Conservation (phyloP, 2,113 vertebrate genomes). For the Pluvianellus socialis region DNA sequence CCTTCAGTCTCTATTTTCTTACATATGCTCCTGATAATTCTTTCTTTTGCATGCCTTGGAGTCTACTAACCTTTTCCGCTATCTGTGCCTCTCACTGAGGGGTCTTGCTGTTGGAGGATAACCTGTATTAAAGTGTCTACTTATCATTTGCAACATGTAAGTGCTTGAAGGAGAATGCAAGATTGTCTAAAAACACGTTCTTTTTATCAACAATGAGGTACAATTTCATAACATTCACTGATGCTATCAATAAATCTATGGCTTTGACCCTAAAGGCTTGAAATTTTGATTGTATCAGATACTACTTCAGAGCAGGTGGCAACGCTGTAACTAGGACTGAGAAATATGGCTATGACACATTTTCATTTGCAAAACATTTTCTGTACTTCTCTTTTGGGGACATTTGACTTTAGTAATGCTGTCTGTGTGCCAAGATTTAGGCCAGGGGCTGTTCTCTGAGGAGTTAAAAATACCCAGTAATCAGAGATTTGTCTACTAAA, state of each 20-base stretch:
- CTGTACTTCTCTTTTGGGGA: slow-evolving; percentile 7
- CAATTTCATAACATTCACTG: not conserved
- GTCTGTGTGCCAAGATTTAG: slow-evolving; percentile 45
- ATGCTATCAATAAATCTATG: not conserved
- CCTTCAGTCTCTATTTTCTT: not conserved
- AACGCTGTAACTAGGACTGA: not conserved
- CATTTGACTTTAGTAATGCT: slow-evolving; percentile 4
- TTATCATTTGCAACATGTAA: not conserved
- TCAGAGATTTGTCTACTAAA: slow-evolving; percentile 59
- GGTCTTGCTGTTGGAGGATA: not conserved
- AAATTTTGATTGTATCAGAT: not conserved
- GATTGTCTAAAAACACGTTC: not conserved
- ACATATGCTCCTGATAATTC: not conserved
- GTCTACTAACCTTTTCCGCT: not conserved
- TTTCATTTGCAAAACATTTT: slow-evolving; percentile 50
- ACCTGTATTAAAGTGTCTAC: not conserved
- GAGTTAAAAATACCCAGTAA: slow-evolving; percentile 39
- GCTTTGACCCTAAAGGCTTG: not conserved
- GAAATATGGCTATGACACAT: slow-evolving; percentile 26
- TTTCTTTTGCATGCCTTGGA: not conserved
- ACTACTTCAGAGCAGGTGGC: not conserved
- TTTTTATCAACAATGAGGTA: not conserved
- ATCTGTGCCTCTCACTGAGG: not conserved
- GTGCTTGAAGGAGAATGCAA: not conserved
- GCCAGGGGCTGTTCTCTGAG: not conserved